These are phyloP conservation scores for Ferrisia virgata DNA, from an alignment of 2,888 invertebrate genomes.

Conservation along the genomic window DNA sequence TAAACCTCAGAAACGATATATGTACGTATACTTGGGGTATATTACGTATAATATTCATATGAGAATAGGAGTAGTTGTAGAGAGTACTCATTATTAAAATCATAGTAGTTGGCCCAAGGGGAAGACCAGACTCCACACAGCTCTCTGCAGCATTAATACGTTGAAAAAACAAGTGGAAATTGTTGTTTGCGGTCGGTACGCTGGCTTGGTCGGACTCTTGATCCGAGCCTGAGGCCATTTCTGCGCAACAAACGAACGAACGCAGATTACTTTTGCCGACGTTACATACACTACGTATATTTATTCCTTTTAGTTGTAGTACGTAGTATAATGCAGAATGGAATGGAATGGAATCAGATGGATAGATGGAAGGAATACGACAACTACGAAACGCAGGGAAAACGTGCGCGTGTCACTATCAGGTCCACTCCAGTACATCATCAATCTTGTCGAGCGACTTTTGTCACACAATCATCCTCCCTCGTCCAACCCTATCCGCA, in stretches of 20 bases:
- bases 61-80: not conserved
- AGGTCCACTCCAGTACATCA: slow-evolving; percentile 48
- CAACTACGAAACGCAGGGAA: too few species aligned
- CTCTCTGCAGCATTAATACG: not conserved
- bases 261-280: slow-evolving; percentile 42
- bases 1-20: not conserved
- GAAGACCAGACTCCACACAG: not conserved
- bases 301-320: not conserved
- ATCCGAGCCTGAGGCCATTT: slow-evolving; percentile 37
- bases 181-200: not conserved
- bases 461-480: slow-evolving; percentile 45
- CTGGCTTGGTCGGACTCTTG: not conserved
- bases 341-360: too few species aligned
- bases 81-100: slow-evolving; percentile 41
- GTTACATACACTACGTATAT: not conserved
- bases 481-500: not conserved
- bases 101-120: slow-evolving; percentile 9
- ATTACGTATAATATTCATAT: slow-evolving; percentile 32
- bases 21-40: not conserved
- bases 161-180: not conserved
- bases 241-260: slow-evolving; percentile 35
- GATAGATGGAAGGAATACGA: too few species aligned
- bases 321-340: too few species aligned
- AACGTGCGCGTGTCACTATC: slow-evolving; percentile 47
- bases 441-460: slow-evolving; percentile 48